These are phyloP conservation scores for Monopterus albus DNA, from an alignment of 2,113 vertebrate genomes.

Conservation along the genomic window DNA sequence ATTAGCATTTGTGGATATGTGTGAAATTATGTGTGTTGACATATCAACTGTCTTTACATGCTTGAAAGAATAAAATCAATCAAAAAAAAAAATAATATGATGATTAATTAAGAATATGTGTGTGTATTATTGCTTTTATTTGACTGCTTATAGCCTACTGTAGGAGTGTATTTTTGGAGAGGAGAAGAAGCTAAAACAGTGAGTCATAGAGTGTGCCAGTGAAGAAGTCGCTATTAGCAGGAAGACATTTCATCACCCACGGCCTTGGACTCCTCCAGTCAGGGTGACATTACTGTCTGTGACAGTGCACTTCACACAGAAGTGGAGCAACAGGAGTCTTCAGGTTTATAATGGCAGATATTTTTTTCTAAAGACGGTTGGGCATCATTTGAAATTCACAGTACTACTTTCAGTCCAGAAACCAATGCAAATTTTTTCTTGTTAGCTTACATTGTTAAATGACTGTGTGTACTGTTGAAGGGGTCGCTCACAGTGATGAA, in stretches of 20 bases:
- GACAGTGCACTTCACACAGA: slow-evolving; percentile 2
- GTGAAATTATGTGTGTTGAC: too few species aligned
- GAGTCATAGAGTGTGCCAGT: slow-evolving; percentile 18
- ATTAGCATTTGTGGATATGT: too few species aligned
- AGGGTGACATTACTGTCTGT: neutral
- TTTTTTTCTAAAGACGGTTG: too few species aligned
- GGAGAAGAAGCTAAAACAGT: slow-evolving; percentile 11
- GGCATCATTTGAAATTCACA: too few species aligned
- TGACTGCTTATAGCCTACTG: neutral
- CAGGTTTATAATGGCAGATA: neutral
- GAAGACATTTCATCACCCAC: neutral
- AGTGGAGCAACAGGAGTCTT: neutral
- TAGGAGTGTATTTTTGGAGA: neutral
- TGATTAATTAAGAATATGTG: too few species aligned
- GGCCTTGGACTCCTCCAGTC: neutral
- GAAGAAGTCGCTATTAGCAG: slow-evolving; percentile 14
- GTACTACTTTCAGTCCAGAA: neutral
- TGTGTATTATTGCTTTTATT: neutral
- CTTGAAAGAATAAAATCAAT: too few species aligned
- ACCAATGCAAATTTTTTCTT: neutral
- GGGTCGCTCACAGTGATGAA: neutral
- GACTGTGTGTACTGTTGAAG: neutral
- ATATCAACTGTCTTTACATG: too few species aligned
- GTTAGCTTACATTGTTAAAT: neutral
- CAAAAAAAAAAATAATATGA: too few species aligned